phyloP scores from a whole-genome alignment of 2,113 vertebrate genomes.

The Engystomops pustulosus region DNA sequence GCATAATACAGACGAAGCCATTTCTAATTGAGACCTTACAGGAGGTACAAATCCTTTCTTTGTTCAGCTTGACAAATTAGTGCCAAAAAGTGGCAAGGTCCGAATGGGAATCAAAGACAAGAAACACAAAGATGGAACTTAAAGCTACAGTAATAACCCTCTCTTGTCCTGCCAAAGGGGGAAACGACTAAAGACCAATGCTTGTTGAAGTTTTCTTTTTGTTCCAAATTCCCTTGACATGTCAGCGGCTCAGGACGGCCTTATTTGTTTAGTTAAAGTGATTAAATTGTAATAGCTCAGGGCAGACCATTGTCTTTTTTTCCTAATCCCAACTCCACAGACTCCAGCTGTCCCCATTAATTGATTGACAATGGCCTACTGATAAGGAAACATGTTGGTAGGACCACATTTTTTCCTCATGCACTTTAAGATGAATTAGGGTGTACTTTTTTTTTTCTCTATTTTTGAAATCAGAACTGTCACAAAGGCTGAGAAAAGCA shows the following conservation, averaged over 20 bases:
- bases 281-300: constrained; percentile 85
- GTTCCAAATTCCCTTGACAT: constrained; percentile 84
- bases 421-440: constrained; percentile 46
- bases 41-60: constrained; percentile 87
- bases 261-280: constrained; percentile 88
- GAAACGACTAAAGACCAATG: constrained; percentile 77
- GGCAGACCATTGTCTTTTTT: constrained; percentile 72
- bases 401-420: constrained; percentile 63
- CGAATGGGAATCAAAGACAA: constrained; percentile 83
- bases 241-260: constrained; percentile 81
- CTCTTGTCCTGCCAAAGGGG: constrained; percentile 74
- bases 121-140: constrained; percentile 86
- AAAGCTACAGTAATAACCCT: constrained; percentile 88
- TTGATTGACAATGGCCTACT: constrained; percentile 82
- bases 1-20: constrained; percentile 84
- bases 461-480: constrained; percentile 19
- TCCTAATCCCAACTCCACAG: constrained; percentile 67
- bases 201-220: constrained; percentile 77
- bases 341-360: constrained; percentile 78
- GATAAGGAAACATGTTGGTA: constrained; percentile 77
- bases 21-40: constrained; percentile 89
- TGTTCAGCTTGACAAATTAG: constrained; percentile 87
- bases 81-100: constrained; percentile 88
- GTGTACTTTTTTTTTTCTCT: constrained; percentile 36
- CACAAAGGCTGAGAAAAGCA: constrained; percentile 49